phyloP scores from a whole-genome alignment of 2,888 invertebrate species.

The Empis livida region DNA sequence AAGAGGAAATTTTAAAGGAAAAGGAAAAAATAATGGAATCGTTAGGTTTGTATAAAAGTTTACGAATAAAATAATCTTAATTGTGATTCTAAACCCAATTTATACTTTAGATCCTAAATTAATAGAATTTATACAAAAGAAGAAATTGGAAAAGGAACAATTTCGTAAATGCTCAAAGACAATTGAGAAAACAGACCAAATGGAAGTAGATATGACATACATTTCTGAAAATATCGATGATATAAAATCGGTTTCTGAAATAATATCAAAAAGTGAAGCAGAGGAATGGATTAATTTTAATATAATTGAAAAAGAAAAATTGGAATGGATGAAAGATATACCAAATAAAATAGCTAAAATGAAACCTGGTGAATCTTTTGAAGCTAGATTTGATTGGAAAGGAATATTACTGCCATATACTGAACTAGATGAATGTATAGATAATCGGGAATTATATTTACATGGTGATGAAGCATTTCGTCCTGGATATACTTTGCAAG shows the following conservation, averaged over 20 bases:
- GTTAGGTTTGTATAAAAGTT: slow-evolving; percentile 19
- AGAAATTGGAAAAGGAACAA: slow-evolving; percentile 13
- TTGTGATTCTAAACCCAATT: neutral
- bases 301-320: slow-evolving; percentile 70
- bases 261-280: slow-evolving; percentile 45
- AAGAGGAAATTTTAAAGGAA: slow-evolving; percentile 62
- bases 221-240: neutral
- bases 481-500: slow-evolving; percentile 83
- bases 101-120: slow-evolving; percentile 22
- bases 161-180: neutral
- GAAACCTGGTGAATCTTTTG: slow-evolving; percentile 49
- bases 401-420: slow-evolving; percentile 63
- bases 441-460: slow-evolving; percentile 60
- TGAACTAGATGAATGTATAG: slow-evolving; percentile 43
- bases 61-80: neutral
- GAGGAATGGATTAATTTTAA: slow-evolving; percentile 77
- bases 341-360: slow-evolving; percentile 44
- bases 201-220: too few relatives aligned
- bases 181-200: neutral
- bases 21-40: slow-evolving; percentile 49
- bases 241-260: slow-evolving; percentile 36
- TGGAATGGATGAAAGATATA: slow-evolving; percentile 73
- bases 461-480: slow-evolving; percentile 87
- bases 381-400: slow-evolving; percentile 73
- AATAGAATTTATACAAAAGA: slow-evolving; percentile 21